Evolutionary conservation across 2,888 invertebrate genomes (phyloP).

Genomic region (Troides aeacus): DNA sequence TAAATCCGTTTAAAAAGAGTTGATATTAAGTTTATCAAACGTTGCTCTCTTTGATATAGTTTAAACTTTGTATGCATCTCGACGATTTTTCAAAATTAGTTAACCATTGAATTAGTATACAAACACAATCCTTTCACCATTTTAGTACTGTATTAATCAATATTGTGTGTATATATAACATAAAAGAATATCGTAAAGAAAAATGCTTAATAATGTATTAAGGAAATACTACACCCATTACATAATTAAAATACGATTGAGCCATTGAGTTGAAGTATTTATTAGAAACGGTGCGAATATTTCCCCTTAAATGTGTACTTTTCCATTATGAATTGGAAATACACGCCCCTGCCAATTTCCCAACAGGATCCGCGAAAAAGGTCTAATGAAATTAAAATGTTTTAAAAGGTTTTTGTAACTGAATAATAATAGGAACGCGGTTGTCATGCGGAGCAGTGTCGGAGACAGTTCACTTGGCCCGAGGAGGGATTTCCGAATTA

Average conservation of each 20-base stretch:
- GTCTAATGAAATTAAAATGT: conserved; percentile 51
- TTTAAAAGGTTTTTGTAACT: conserved; percentile 50
- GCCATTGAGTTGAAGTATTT: neutral
- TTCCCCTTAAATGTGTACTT: conserved; percentile 13
- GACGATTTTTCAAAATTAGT: no score
- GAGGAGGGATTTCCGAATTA: conserved; percentile 46
- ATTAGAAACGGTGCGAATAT: neutral
- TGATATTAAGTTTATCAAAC: neutral
- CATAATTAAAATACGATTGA: neutral
- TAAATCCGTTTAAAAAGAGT: neutral
- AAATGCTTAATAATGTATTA: no score
- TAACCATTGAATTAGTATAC: no score
- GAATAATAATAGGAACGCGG: conserved; percentile 46
- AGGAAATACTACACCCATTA: neutral
- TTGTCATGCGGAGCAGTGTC: conserved; percentile 36
- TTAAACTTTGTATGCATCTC: no score
- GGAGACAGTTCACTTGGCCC: conserved; percentile 40
- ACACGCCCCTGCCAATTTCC: conserved; percentile 32
- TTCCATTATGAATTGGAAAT: conserved; percentile 22
- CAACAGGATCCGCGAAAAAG: conserved; percentile 33
- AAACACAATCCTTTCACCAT: no score
- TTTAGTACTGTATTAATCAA: no score
- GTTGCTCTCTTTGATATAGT: no score
- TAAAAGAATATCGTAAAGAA: no score
- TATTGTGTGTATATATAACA: no score